Percentiles rank a stretch among this genome's conserved stretches.
These are phyloP conservation scores for Subanguina moxae DNA, from an alignment of 1,140 invertebrate species.

Conservation along the genomic window DNA sequence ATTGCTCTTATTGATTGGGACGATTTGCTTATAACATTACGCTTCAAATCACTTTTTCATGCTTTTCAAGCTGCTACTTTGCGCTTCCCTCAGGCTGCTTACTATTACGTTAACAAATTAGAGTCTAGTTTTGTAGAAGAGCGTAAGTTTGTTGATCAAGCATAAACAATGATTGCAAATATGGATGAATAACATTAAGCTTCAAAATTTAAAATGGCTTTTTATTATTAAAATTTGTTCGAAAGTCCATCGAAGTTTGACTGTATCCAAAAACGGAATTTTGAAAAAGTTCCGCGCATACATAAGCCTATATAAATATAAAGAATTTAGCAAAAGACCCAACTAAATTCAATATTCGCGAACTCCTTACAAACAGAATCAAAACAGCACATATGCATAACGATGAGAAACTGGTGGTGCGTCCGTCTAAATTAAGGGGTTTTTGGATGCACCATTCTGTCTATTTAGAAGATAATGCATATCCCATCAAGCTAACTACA, in stretches of 20 bases:
- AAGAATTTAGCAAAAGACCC: conserved; percentile 9
- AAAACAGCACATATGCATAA: conserved; percentile 24
- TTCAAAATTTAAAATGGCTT: no score
- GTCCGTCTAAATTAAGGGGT: conserved; percentile 21
- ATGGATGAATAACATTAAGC: no score
- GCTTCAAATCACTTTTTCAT: conserved; percentile 4
- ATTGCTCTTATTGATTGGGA: conserved; percentile 44
- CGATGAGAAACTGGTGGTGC: conserved; percentile 34
- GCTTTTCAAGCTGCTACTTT: conserved; percentile 21
- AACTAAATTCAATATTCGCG: conserved; percentile 14
- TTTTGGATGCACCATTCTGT: conserved; percentile 34
- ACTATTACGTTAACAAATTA: conserved; percentile 26
- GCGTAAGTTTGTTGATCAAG: neutral
- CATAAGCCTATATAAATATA: no score
- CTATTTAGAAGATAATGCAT: conserved; percentile 5
- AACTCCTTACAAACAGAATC: conserved; percentile 2
- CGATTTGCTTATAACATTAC: conserved; percentile 25
- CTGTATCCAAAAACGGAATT: no score
- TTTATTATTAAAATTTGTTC: no score
- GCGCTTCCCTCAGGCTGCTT: conserved; percentile 8
- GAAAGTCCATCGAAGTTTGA: no score
- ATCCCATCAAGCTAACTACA: conserved; percentile 8
- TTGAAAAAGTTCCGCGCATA: no score
- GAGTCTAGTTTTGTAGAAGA: conserved; percentile 27
- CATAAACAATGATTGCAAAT: no score